Conservation (phyloP, 2,888 invertebrate genomes). For the Ecdyonurus torrentis region DNA sequence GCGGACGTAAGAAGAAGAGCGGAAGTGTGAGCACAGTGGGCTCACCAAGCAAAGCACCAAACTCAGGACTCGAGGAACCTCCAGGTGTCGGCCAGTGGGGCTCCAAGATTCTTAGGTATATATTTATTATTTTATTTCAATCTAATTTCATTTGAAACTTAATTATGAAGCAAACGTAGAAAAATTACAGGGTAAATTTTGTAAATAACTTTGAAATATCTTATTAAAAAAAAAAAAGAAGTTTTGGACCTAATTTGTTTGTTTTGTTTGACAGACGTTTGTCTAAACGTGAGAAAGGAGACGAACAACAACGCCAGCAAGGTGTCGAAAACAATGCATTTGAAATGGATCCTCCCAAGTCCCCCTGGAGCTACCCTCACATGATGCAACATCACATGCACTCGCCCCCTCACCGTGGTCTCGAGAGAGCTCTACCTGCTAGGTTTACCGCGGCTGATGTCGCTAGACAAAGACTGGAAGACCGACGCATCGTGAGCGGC, state of each 20-base stretch:
- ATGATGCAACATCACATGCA: constrained; percentile 13
- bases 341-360: constrained; percentile 49
- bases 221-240: too few species aligned
- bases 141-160: neutral
- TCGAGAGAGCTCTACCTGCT: neutral
- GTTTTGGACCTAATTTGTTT: too few species aligned
- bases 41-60: neutral
- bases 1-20: constrained; percentile 40
- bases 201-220: too few species aligned
- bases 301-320: constrained; percentile 28
- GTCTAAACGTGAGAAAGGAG: constrained; percentile 22
- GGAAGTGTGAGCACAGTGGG: constrained; percentile 20
- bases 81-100: constrained; percentile 25
- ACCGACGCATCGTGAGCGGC: neutral
- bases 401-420: neutral
- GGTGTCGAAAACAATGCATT: constrained; percentile 53
- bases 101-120: constrained; percentile 49
- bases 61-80: constrained; percentile 6
- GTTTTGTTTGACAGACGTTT: constrained; percentile 18
- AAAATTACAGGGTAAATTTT: too few species aligned
- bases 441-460: neutral
- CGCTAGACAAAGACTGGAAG: neutral
- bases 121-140: neutral
- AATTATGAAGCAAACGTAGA: too few species aligned
- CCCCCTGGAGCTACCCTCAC: constrained; percentile 54